Base-by-base conservation (phyloP, 1,140 invertebrate genomes). In the Cepaea nemoralis region DNA sequence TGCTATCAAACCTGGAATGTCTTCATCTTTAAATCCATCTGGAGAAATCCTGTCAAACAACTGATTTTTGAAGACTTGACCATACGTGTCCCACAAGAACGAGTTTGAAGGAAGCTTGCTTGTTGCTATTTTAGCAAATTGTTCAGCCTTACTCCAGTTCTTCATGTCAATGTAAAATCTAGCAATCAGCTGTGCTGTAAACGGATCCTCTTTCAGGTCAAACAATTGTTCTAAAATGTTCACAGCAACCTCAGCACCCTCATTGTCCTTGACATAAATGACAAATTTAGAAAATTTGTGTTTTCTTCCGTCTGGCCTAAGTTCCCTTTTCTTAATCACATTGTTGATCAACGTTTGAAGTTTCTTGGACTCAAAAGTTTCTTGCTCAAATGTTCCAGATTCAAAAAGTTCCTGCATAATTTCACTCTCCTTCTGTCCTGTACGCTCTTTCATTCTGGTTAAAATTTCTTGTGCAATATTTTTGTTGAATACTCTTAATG, bases 11-110 rank as follows among this genome's bases (percentile, higher is more conserved):
- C 83, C 55, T 19, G n/a, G 48, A 19, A 63, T 73, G 66, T 83
- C 77, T 35, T 74, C 73, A 22, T 55, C 59, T 27, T 50, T 80
- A 19, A 82, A 24, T 33, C 48, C 39, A 40, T 40, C 24, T 33
- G 82, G n/a, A 35, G 69, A 24, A 27, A 77, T 76, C 35, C 73
- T 48, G 31, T 79, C 77, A 10, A 42, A 39, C 19, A 86, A 45
- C 37, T 85, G 83, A n/a, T 77, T 35, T 79, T 84, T 80, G 33
- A 78, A 83, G 6, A 85, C 84, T 75, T 83, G 83, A 37, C 83
- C 86, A 76, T 83, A 84, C 24, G 86, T 86, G 71, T 86, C 86
- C 78, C 83, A 85, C 35, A 86, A 35, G 69, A 80, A 86, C 40
- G 86, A 84, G 77, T 75, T 83, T 19, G 79, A 63, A 2, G 86